Base-by-base conservation (phyloP, 2,797 vertebrate species). In the Huso huso region DNA sequence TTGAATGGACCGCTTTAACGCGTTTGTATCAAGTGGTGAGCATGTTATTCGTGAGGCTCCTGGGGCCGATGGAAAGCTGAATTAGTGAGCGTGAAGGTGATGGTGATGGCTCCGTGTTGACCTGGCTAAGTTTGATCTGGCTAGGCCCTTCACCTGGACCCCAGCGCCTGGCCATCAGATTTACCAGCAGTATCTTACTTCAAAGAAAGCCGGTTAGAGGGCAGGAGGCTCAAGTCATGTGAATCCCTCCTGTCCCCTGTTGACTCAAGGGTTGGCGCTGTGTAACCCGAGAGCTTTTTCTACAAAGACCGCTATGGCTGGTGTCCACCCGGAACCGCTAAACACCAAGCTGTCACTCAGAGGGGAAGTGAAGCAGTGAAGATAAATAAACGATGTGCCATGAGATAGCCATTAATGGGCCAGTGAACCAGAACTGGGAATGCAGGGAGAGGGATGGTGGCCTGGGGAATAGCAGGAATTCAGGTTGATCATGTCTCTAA, bases 221-320 rank as follows among this genome's bases (percentile, higher is more conserved):
- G 49, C 61, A 62, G 61, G n/a, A 10, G 15, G 66, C 71, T 76
- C 71, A 7, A 53, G 66, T 75, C 63, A 51, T 67, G n/a, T n/a
- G 48, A 59, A 11, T 62, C 72, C 75, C 23, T 37, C 23, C 23
- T 37, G 2, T 37, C 23, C 72, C 68, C 65, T 72, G 80, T 70
- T 70, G 78, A 73, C 70, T 75, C 77, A 70, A 63, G 72, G 60
- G 63, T 77, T 13, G 7, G 18, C 61, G 69, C 51, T 51, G n/a
- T 62, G 82, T 75, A 84, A 85, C 62, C 6, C 3, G 72, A 82
- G 72, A 73, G 73, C 76, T 77, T 72, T 66, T 76, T 69, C 77
- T 79, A 13, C 55, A 57, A 62, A 60, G 23, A 6, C 12, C 52
- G 8, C 52, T 6, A 55, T n/a, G 18, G 61, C 8, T 18, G 2